These are phyloP conservation scores for Mirza zaza DNA, from an alignment of 2,113 vertebrate genomes.

Conservation along the genomic window DNA sequence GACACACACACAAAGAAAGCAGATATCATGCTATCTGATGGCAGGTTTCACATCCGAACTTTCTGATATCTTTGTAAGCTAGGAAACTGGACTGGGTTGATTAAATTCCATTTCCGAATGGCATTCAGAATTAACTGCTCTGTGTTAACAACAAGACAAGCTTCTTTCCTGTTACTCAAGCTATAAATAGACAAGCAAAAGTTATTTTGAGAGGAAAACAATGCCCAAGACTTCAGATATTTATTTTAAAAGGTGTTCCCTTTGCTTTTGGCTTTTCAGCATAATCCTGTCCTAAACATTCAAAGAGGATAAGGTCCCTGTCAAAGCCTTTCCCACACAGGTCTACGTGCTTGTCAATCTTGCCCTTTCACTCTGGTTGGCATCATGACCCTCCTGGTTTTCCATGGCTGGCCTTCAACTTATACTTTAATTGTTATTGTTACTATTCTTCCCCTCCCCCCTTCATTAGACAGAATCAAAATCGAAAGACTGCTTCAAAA, in stretches of 20 bases:
- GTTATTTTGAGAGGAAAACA: conserved; percentile 33
- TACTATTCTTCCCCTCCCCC: background rate
- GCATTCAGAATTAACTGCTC: conserved; percentile 2
- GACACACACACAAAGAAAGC: background rate
- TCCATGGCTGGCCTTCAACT: background rate
- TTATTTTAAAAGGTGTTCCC: background rate
- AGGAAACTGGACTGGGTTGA: background rate
- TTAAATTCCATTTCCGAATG: background rate
- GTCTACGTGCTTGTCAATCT: rapidly evolving
- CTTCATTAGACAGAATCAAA: background rate
- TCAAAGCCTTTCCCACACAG: background rate
- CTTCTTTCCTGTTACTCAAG: conserved; percentile 2
- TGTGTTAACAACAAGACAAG: background rate
- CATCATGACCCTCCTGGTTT: background rate
- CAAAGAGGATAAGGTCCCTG: background rate
- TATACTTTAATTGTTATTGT: background rate
- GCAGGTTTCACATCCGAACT: background rate
- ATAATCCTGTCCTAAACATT: background rate
- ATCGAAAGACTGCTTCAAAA: background rate
- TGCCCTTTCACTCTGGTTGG: background rate
- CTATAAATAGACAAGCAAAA: conserved; percentile 37
- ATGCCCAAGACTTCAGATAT: background rate
- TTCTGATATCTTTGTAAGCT: background rate
- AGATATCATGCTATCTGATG: background rate
- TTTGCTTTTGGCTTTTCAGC: background rate